Base-by-base conservation (phyloP, 2,888 invertebrate genomes). In the Drosophila nr. fundita region DNA sequence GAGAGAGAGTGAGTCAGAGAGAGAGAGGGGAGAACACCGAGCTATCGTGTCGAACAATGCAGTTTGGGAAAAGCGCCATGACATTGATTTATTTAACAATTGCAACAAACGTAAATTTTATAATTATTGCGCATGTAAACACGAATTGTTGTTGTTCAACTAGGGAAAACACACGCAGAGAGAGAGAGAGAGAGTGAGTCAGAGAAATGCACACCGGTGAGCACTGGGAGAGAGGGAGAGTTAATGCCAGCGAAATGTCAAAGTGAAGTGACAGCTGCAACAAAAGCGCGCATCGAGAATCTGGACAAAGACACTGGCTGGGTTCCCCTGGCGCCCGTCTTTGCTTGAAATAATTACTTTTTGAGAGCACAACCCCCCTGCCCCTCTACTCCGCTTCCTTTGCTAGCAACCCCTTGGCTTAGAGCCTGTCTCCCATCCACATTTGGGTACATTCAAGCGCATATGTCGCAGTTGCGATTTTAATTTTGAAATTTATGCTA, bases 401-500 rank as follows among this genome's bases (percentile, higher is more conserved):
- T 11, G 40, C 32, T 10, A 34, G 54, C 67, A 72, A 77, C 78
- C 78, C 78, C 67, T 48, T 71, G 30, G 29, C 45, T 42, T 52
- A 29, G 52, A 34, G 54, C 32, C 29, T 24, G 45, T 15, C 38
- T 40, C 53, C 45, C 30, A 4, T 5, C 63, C 60, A 54, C 38
- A 78, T 75, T 53, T 54, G 63, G 65, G 66, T 49, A 61, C 76
- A 76, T 74, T 87, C 77, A 77, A 78, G 80, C 83, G 74, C 91
- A 91, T 90, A 91, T 91, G 91, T 87, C 90, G 81, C 79, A 73
- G 87, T 79, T 85, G 77, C 89, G 84, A 91, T 90, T 90, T 90
- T 91, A 90, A 90, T 90, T 90, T 90, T 87, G 80, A 90, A 87
- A 91, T 90, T 90, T 90, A 89, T 83, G 85, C 91, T 76, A 91